Base-by-base conservation (phyloP, 2,113 vertebrate genomes). In the Phaethon lepturus region DNA sequence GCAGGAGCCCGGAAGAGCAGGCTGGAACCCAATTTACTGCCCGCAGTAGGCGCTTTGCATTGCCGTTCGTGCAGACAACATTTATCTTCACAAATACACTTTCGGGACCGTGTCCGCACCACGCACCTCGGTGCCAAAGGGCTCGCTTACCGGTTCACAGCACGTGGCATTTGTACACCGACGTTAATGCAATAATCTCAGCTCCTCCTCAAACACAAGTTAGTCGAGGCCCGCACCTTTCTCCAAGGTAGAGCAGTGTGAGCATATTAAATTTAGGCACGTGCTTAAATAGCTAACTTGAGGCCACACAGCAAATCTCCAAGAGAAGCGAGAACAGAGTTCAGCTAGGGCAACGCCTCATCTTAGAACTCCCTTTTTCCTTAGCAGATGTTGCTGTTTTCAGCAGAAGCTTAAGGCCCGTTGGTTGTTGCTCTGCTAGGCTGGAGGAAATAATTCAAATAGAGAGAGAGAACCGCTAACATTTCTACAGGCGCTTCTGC, bases 81-180 rank as follows among this genome's bases (percentile, higher is more conserved):
- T 35, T 47, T 12, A 31, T 11, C 38, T 55, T 52, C 40, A 12
- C 28, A 60, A 56, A 16, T 1, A 62, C 14, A 49, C 29, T 15
- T 44, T 33, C 12, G 60, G 44, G 40, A n/a, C 18, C 17, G 0
- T 2, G 44, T 3, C 44, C 40, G 7, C 33, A 25, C 6, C 28
- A 6, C 4, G 1, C 11, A 8, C 6, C 19, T 16, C 7, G 2
- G 16, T 7, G 58, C 31, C 20, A 4, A 35, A 31, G 35, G 1
- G 63, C 24, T 68, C 44, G 4, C 74, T 44, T 59, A 6, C 35
- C 38, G 23, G 49, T 49, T 68, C 17, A 49, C 17, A 17, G 3
- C 17, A 5, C 2, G 4, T 47, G 56, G 31, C 22, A 10, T 18
- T 68, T 22, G 31, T 31, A 42, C 18, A 38, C 4, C 25, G n/a